phyloP scores from a whole-genome alignment of 2,888 invertebrate species.

The Drosophila histrio region DNA sequence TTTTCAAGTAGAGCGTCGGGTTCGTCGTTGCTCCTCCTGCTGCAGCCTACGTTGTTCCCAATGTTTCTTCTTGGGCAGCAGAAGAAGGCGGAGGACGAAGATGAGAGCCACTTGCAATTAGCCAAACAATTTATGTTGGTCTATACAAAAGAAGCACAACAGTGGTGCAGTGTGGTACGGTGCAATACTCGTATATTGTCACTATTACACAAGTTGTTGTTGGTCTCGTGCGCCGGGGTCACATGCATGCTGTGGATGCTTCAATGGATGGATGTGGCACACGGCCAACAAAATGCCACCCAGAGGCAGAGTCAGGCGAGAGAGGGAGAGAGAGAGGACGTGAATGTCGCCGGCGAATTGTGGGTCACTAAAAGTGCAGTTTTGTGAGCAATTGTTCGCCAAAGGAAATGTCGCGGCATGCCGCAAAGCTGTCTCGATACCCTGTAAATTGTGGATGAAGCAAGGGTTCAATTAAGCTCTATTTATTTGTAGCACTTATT shows the following conservation, averaged over 20 bases:
- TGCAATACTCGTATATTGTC: constrained; percentile 15
- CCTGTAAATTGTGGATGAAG: neutral
- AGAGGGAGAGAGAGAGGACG: neutral
- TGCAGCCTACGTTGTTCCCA: constrained; percentile 1
- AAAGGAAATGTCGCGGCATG: constrained; percentile 33
- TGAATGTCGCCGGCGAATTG: neutral
- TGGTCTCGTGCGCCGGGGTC: neutral
- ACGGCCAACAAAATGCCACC: constrained; percentile 29
- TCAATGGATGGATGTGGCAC: constrained; percentile 53
- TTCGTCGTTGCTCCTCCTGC: constrained; percentile 3
- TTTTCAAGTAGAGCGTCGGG: constrained; percentile 14
- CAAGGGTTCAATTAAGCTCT: too few relatives aligned
- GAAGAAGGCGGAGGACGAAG: neutral
- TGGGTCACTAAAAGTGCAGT: constrained; percentile 28
- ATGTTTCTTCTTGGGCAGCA: constrained; percentile 2
- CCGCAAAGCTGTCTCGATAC: constrained; percentile 16
- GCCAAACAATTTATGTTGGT: constrained; percentile 72
- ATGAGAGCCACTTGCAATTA: constrained; percentile 70
- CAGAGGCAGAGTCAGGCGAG: neutral
- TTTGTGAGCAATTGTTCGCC: constrained; percentile 19
- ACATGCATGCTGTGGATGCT: constrained; percentile 34
- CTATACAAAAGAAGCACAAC: constrained; percentile 41
- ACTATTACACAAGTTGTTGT: constrained; percentile 29
- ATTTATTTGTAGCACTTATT: too few relatives aligned
- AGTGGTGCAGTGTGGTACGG: neutral